phyloP scores from a whole-genome alignment of 2,888 invertebrate species.

The Eucera pruinosa region DNA sequence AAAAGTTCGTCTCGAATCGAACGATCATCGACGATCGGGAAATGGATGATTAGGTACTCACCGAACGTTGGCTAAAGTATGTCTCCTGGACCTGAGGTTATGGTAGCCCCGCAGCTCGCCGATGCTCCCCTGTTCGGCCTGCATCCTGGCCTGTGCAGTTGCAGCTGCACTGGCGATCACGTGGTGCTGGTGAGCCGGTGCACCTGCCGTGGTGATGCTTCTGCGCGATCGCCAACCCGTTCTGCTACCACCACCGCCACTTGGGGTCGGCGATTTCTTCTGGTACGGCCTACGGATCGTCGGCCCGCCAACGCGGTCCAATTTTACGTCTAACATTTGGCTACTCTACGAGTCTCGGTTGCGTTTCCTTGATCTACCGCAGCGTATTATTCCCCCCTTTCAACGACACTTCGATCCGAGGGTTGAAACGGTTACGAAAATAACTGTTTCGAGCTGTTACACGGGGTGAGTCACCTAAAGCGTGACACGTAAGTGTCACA shows the following conservation, averaged over 20 bases:
- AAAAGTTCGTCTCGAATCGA: too few relatives aligned
- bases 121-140: slow-evolving; percentile 96
- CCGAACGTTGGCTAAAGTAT: slow-evolving; percentile 97
- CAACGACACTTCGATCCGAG: background rate
- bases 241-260: slow-evolving; percentile 78
- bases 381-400: background rate
- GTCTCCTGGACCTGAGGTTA: slow-evolving; percentile 93
- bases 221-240: slow-evolving; percentile 82
- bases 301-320: slow-evolving; percentile 16
- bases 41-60: slow-evolving; percentile 87
- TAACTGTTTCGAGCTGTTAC: too few relatives aligned
- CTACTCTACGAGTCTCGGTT: background rate
- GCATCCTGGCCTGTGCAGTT: slow-evolving; percentile 89
- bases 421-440: too few relatives aligned
- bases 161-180: slow-evolving; percentile 83
- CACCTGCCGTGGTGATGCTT: slow-evolving; percentile 82
- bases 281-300: slow-evolving; percentile 79
- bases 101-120: slow-evolving; percentile 96
- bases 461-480: too few relatives aligned
- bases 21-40: too few relatives aligned
- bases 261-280: slow-evolving; percentile 84
- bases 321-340: background rate
- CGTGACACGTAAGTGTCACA: too few relatives aligned
- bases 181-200: slow-evolving; percentile 81
- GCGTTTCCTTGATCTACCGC: slow-evolving; percentile 8